phyloP scores from a whole-genome alignment of 2,888 invertebrate species.

The Leptinotarsa peninsularis region DNA sequence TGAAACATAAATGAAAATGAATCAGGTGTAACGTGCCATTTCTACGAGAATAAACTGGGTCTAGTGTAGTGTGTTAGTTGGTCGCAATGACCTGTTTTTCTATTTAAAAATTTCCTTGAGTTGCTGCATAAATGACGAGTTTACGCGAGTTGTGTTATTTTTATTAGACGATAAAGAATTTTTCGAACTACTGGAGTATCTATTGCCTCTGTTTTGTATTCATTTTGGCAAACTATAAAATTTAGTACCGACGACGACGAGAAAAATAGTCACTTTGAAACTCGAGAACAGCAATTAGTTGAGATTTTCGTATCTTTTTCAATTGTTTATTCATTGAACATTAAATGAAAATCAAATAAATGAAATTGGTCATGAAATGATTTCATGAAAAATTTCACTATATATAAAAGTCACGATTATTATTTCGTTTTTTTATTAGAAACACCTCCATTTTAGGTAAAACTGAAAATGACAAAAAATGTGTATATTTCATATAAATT shows the following conservation, averaged over 20 bases:
- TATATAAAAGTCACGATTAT: no score
- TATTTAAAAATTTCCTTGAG: slow-evolving; percentile 51
- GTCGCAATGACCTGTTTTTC: slow-evolving; percentile 60
- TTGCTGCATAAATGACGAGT: slow-evolving; percentile 7
- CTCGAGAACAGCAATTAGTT: no score
- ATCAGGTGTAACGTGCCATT: neutral
- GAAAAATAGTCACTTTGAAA: slow-evolving; percentile 1
- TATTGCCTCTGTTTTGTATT: neutral
- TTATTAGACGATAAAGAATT: slow-evolving; percentile 9
- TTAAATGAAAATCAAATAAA: no score
- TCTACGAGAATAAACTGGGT: slow-evolving; percentile 49
- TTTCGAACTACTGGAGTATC: neutral
- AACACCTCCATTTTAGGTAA: no score
- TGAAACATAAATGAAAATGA: neutral
- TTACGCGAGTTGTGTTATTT: slow-evolving; percentile 6
- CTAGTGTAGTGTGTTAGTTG: slow-evolving; percentile 60
- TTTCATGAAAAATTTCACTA: no score
- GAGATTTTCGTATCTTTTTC: no score
- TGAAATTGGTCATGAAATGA: no score
- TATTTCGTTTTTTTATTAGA: no score
- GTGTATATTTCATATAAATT: no score
- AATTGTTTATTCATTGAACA: no score
- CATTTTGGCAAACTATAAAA: slow-evolving; percentile 1
- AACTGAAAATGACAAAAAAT: no score
- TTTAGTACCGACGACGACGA: neutral